phyloP scores from a whole-genome alignment of 2,888 invertebrate species.

The Saturnia japonica region DNA sequence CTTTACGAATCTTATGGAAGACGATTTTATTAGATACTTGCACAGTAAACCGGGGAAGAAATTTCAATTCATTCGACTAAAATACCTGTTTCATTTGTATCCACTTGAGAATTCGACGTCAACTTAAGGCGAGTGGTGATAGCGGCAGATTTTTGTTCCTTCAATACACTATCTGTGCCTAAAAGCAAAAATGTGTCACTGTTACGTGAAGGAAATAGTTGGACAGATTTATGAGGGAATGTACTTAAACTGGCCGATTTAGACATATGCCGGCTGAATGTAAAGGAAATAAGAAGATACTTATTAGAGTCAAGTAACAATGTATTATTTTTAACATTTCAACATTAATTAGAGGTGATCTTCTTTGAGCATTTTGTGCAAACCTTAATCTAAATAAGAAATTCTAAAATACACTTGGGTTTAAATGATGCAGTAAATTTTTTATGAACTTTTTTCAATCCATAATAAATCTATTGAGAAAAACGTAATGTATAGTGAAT shows the following conservation, averaged over 20 bases:
- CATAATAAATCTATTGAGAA: too few species aligned
- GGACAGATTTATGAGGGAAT: slow-evolving; percentile 45
- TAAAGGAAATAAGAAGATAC: slow-evolving; percentile 5
- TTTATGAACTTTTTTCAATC: too few species aligned
- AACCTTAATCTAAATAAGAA: too few species aligned
- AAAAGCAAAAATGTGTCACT: slow-evolving; percentile 49
- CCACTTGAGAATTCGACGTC: slow-evolving; percentile 25
- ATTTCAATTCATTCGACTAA: not conserved
- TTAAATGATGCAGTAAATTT: too few species aligned
- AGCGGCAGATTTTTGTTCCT: slow-evolving; percentile 50
- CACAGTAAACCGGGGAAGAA: not conserved
- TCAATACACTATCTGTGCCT: slow-evolving; percentile 50
- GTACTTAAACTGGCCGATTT: slow-evolving; percentile 35
- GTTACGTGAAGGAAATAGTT: slow-evolving; percentile 39
- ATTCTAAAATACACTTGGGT: too few species aligned
- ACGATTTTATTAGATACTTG: not conserved
- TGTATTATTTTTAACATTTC: not conserved
- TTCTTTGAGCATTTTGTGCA: not conserved
- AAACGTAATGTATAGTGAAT: too few species aligned
- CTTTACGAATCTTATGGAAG: not conserved
- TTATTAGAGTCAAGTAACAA: not conserved
- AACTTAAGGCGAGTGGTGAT: slow-evolving; percentile 42
- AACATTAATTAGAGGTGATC: not conserved
- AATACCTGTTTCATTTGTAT: slow-evolving; percentile 35
- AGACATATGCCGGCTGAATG: slow-evolving; percentile 15